These are phyloP conservation scores for Papilio demoleus DNA, from an alignment of 2,888 invertebrate species.

Conservation along the genomic window DNA sequence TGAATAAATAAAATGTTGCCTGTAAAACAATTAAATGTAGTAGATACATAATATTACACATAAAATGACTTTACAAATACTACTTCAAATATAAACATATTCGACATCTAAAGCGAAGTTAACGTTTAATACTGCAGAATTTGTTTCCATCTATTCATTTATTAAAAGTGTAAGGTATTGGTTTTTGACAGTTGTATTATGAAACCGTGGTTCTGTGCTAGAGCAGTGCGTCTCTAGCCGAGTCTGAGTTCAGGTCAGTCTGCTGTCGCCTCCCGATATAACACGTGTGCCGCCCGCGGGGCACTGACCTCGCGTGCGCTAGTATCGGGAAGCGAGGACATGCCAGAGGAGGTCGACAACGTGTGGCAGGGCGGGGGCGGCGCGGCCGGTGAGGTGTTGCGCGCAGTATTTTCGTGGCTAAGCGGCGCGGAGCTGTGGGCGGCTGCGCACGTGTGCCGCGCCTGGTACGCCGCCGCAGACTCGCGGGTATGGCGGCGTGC, in stretches of 20 bases:
- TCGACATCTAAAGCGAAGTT: too few species aligned
- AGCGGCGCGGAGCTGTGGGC: conserved; percentile 53
- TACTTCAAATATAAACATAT: too few species aligned
- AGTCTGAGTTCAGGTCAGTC: background rate
- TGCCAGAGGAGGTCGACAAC: too few species aligned
- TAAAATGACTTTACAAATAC: too few species aligned
- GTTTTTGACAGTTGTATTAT: too few species aligned
- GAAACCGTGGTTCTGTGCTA: background rate
- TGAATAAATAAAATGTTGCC: too few species aligned
- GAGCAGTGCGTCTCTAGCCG: background rate
- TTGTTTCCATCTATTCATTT: too few species aligned
- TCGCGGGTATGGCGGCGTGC: conserved; percentile 61
- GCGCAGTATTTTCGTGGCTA: conserved; percentile 57
- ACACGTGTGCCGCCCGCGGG: background rate
- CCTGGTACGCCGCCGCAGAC: conserved; percentile 63
- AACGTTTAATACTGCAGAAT: too few species aligned
- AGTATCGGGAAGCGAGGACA: conserved; percentile 47
- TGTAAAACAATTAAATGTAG: too few species aligned
- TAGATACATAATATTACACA: too few species aligned
- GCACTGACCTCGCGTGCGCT: background rate
- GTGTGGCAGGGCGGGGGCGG: conserved; percentile 42
- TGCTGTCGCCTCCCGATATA: background rate
- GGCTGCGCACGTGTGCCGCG: conserved; percentile 58
- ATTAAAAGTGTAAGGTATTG: too few species aligned
- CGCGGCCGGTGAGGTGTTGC: conserved; percentile 45